A percentile compares a stretch with the other conserved stretches of the same genome.
phyloP scores from a whole-genome alignment of 2,888 invertebrate species.

The Scaptomyza reducta region DNA sequence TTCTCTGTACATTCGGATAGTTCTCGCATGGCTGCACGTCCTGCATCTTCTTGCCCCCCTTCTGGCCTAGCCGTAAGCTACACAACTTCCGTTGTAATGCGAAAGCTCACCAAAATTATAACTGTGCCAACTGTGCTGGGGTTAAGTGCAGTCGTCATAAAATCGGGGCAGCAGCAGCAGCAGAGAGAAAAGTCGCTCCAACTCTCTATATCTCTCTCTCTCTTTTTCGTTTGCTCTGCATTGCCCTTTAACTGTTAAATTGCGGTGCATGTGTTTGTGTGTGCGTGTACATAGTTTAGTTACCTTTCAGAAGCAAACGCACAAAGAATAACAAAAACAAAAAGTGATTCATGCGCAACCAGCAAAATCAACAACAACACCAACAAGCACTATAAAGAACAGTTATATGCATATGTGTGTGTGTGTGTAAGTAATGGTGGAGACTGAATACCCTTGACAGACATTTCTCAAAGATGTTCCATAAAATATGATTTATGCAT shows the following conservation, averaged over 20 bases:
- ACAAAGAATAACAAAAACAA: slow-evolving; percentile 45
- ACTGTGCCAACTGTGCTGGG: slow-evolving; percentile 71
- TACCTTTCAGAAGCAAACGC: slow-evolving; percentile 53
- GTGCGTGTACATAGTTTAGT: slow-evolving; percentile 46
- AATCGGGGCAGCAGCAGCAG: slow-evolving; percentile 34
- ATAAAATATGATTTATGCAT: not conserved
- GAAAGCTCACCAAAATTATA: slow-evolving; percentile 59
- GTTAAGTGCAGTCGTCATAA: slow-evolving; percentile 77
- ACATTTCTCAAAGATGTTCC: not conserved
- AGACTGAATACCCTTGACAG: slow-evolving; percentile 9
- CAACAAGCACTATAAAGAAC: slow-evolving; percentile 13
- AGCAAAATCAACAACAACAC: slow-evolving; percentile 35
- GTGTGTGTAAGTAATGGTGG: too few species aligned
- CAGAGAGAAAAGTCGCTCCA: slow-evolving; percentile 49
- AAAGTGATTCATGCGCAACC: slow-evolving; percentile 77
- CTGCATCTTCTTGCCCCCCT: not conserved
- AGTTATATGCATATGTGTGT: slow-evolving; percentile 9
- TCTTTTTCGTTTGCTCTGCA: not conserved
- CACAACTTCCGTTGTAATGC: slow-evolving; percentile 47
- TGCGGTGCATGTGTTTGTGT: slow-evolving; percentile 6
- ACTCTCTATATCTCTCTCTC: slow-evolving; percentile 40
- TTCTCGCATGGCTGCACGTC: slow-evolving; percentile 51
- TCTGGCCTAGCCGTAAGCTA: not conserved
- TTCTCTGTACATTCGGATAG: slow-evolving; percentile 23
- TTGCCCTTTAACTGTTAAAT: slow-evolving; percentile 65